Percentiles rank a stretch among this genome's conserved stretches.
These are phyloP conservation scores for Sebastolobus altivelis DNA, from an alignment of 2,797 vertebrate species.

Conservation along the genomic window DNA sequence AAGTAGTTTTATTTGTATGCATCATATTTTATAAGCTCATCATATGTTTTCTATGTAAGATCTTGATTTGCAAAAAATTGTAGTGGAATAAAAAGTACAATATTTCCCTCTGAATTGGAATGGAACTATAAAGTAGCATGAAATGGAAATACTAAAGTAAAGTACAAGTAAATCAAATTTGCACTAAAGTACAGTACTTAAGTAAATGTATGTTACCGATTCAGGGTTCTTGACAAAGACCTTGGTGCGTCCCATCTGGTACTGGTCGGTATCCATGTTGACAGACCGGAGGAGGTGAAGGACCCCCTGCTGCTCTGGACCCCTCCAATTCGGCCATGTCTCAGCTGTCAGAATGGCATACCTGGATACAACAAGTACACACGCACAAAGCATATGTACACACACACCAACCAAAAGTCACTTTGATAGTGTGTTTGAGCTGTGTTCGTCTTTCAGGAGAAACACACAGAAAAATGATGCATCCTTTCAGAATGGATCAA, in stretches of 20 bases:
- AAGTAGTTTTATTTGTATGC: background rate
- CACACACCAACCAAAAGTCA: background rate
- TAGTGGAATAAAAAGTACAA: background rate
- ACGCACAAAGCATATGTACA: background rate
- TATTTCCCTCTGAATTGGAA: background rate
- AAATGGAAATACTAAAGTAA: background rate
- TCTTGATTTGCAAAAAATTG: background rate
- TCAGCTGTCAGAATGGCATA: slow-evolving; percentile 95
- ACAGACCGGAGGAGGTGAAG: slow-evolving; percentile 92
- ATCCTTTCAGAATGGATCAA: background rate
- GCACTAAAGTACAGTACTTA: background rate
- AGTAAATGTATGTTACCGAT: slow-evolving; percentile 83
- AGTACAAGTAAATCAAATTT: background rate
- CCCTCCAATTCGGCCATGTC: slow-evolving; percentile 93
- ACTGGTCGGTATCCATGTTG: slow-evolving; percentile 97
- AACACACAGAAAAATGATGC: background rate
- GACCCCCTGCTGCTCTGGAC: slow-evolving; percentile 92
- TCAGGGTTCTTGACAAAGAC: slow-evolving; percentile 97
- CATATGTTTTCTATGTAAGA: background rate
- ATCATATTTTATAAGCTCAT: background rate
- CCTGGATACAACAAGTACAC: slow-evolving; percentile 72
- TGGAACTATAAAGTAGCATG: background rate
- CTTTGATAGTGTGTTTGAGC: background rate
- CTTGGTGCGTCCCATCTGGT: slow-evolving; percentile 94
- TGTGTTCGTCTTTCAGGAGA: background rate